A percentile compares a stretch with the other conserved stretches of the same genome.
phyloP scores from a whole-genome alignment of 1,140 invertebrate genomes.

The Acyrthosiphon pisum region DNA sequence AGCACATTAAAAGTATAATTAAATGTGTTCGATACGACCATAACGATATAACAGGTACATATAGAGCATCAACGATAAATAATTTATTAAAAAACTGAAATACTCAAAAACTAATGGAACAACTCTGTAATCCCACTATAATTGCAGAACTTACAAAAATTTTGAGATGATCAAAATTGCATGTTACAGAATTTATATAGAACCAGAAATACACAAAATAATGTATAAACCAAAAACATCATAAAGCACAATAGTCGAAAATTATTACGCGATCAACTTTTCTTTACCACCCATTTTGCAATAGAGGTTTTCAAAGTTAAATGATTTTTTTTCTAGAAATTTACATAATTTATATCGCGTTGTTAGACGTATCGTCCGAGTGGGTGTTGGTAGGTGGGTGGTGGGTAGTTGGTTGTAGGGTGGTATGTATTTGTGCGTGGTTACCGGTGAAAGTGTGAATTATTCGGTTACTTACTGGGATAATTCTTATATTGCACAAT shows the following conservation, averaged over 20 bases:
- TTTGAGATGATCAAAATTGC: neutral
- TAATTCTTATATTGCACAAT: neutral
- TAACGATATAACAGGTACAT: neutral
- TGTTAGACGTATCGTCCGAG: too few species aligned
- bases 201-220: neutral
- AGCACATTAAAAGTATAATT: neutral
- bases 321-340: too few species aligned
- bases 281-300: too few species aligned
- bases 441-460: neutral
- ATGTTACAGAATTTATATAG: neutral
- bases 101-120: neutral
- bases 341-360: too few species aligned
- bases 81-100: neutral
- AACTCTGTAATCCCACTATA: neutral
- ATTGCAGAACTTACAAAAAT: neutral
- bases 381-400: too few species aligned
- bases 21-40: neutral
- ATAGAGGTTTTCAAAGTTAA: too few species aligned
- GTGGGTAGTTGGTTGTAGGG: too few species aligned
- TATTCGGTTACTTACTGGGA: neutral
- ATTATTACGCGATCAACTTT: neutral
- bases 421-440: neutral
- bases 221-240: neutral
- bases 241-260: neutral
- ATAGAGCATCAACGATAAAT: neutral